These are phyloP conservation scores for Malurus alboscapulatus DNA, from an alignment of 2,113 vertebrate genomes.

Conservation along the genomic window DNA sequence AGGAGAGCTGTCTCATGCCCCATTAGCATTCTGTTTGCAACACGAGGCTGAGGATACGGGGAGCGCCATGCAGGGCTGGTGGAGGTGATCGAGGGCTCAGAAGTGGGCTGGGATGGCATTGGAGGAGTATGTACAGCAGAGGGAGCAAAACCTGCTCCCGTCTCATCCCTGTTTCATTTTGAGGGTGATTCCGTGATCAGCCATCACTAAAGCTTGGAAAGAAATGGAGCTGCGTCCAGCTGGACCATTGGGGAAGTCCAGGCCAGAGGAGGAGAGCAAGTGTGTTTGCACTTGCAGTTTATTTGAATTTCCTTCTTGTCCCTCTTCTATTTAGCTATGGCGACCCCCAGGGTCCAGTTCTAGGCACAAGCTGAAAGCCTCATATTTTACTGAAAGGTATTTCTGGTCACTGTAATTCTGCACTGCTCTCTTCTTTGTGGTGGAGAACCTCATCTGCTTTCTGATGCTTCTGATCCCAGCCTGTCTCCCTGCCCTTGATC, in stretches of 20 bases:
- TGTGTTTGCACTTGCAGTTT: fast-evolving
- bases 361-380: fast-evolving
- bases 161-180: background rate
- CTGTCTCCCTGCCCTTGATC: background rate
- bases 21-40: background rate
- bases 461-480: background rate
- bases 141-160: slow-evolving; percentile 47
- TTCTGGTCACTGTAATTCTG: background rate
- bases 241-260: background rate
- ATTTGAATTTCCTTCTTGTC: background rate
- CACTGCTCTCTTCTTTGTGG: background rate
- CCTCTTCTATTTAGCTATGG: background rate
- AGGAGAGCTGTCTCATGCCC: background rate
- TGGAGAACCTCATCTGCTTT: background rate
- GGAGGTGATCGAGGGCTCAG: background rate
- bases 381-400: background rate
- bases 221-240: background rate
- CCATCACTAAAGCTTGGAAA: background rate
- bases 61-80: background rate
- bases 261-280: background rate
- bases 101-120: background rate
- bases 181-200: background rate
- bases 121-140: slow-evolving; percentile 50
- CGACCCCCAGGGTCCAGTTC: background rate
- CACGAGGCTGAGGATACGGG: background rate